These are phyloP conservation scores for Neosilurus hyrtlii DNA, from an alignment of 2,797 vertebrate genomes.

Conservation along the genomic window DNA sequence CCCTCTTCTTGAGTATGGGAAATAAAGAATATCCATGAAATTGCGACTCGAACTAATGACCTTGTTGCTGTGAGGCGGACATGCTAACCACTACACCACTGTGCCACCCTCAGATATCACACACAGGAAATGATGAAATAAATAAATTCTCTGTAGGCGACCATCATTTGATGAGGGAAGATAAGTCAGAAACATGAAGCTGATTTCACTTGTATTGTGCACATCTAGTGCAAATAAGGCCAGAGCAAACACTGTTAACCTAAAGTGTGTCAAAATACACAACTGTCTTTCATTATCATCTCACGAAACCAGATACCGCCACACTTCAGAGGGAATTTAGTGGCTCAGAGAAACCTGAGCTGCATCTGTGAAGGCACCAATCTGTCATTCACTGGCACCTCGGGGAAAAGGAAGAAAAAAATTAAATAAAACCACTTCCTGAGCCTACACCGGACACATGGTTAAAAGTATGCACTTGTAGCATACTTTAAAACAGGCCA, in stretches of 20 bases:
- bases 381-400: constrained; percentile 15
- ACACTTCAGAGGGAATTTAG: constrained; percentile 16
- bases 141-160: not conserved
- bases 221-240: not conserved
- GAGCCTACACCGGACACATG: not conserved
- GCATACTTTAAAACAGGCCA: not conserved
- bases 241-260: not conserved
- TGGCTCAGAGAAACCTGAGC: constrained; percentile 29
- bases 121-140: not conserved
- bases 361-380: not conserved
- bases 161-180: not conserved
- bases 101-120: not conserved
- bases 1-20: too few relatives aligned
- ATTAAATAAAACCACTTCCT: not conserved
- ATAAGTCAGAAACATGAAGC: not conserved
- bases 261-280: not conserved
- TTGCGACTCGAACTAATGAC: too few relatives aligned
- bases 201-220: not conserved
- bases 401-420: not conserved
- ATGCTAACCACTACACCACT: not conserved
- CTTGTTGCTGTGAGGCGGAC: too few relatives aligned
- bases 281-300: constrained; percentile 21
- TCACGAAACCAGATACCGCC: not conserved
- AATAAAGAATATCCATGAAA: not conserved
- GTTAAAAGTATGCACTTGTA: not conserved